These are phyloP conservation scores for Lanius ludovicianus DNA, from an alignment of 2,113 vertebrate genomes.

Conservation along the genomic window DNA sequence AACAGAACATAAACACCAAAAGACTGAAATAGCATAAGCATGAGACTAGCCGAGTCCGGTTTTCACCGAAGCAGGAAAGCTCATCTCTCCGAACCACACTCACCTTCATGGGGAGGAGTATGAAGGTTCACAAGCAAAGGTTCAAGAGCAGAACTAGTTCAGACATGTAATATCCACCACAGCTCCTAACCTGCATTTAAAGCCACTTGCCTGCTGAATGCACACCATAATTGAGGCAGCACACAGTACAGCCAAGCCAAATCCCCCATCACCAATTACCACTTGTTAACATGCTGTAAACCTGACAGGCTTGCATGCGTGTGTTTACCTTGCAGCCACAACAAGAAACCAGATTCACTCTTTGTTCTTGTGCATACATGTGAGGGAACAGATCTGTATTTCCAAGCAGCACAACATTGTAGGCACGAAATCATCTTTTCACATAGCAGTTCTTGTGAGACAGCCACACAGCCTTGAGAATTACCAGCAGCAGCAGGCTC, in stretches of 20 bases:
- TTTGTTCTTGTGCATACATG: background rate
- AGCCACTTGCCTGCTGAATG: background rate
- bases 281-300: background rate
- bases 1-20: background rate
- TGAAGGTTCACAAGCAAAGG: background rate
- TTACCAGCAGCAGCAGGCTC: background rate
- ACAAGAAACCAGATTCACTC: background rate
- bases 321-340: background rate
- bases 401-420: background rate
- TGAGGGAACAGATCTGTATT: background rate
- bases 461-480: background rate
- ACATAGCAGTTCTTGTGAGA: background rate
- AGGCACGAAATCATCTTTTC: background rate
- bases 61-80: background rate
- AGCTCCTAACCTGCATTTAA: background rate
- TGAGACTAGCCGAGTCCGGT: background rate
- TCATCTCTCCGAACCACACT: background rate
- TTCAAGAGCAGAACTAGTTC: background rate
- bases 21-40: background rate
- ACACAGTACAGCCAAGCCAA: background rate
- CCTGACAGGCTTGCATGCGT: rapidly evolving
- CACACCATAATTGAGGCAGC: background rate
- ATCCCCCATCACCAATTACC: background rate
- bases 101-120: background rate
- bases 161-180: background rate